Percentiles rank a stretch among this genome's conserved stretches.
Evolutionary conservation across 2,797 vertebrate genomes (phyloP).

Genomic region (Danio aesculapii): DNA sequence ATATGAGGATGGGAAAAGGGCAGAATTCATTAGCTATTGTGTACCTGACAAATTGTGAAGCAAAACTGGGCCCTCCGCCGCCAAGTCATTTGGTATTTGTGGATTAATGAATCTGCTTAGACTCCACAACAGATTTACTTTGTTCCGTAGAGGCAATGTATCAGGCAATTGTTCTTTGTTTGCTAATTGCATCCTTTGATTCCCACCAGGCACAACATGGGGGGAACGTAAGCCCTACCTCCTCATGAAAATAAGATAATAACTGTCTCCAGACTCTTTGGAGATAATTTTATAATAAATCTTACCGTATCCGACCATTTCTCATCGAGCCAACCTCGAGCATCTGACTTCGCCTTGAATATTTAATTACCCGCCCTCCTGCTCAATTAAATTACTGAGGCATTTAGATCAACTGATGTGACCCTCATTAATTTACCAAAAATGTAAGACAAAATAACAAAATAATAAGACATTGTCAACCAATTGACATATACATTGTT

Average conservation of each 20-base stretch:
- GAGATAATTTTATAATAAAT: constrained; percentile 39
- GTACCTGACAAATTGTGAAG: constrained; percentile 54
- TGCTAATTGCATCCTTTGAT: constrained; percentile 72
- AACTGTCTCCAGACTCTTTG: constrained; percentile 16
- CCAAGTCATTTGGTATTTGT: constrained; percentile 51
- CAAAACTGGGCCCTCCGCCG: constrained; percentile 42
- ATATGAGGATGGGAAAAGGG: constrained; percentile 51
- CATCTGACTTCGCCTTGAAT: constrained; percentile 3
- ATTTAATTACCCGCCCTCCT: neutral
- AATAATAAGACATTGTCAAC: neutral
- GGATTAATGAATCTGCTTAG: constrained; percentile 51
- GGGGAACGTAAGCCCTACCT: constrained; percentile 24
- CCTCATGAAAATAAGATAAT: constrained; percentile 44
- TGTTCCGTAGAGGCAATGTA: constrained; percentile 65
- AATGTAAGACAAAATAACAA: neutral
- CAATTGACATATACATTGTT: neutral
- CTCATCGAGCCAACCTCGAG: constrained; percentile 2
- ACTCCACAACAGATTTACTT: constrained; percentile 68
- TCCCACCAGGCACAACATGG: constrained; percentile 38
- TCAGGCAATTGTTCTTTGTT: constrained; percentile 69
- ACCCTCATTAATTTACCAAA: neutral
- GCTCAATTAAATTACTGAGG: neutral
- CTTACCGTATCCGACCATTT: constrained; percentile 12
- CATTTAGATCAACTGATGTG: neutral
- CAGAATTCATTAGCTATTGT: constrained; percentile 62